phyloP scores from a whole-genome alignment of 2,113 vertebrate species.

The Catagonus wagneri region DNA sequence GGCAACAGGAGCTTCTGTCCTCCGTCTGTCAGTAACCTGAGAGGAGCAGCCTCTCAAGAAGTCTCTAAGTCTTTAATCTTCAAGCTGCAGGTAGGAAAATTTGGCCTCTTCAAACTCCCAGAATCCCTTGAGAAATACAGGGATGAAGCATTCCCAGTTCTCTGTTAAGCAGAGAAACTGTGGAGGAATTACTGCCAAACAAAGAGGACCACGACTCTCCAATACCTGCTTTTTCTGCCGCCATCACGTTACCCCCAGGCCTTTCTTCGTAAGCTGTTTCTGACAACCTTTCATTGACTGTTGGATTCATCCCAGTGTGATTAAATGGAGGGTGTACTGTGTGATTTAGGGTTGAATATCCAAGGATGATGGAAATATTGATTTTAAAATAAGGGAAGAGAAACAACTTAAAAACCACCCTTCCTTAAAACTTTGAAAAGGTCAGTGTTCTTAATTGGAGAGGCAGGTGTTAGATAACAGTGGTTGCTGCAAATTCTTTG shows the following conservation, averaged over 20 bases:
- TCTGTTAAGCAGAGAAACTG: constrained; percentile 34
- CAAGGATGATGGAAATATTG: constrained; percentile 63
- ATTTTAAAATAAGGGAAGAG: constrained; percentile 75
- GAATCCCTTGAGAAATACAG: constrained; percentile 41
- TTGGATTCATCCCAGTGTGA: constrained; percentile 39
- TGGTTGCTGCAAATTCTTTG: constrained; percentile 67
- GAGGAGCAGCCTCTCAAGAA: constrained; percentile 34
- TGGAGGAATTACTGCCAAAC: not conserved
- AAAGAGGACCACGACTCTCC: not conserved
- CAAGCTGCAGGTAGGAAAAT: constrained; percentile 67
- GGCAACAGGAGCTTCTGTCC: not conserved
- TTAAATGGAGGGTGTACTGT: constrained; percentile 8
- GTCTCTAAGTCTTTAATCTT: constrained; percentile 73
- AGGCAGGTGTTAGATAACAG: constrained; percentile 81
- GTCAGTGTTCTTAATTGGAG: constrained; percentile 70
- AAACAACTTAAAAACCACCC: constrained; percentile 67
- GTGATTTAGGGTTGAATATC: constrained; percentile 58
- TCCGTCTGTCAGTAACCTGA: not conserved
- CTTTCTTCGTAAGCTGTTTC: constrained; percentile 49
- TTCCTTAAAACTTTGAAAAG: constrained; percentile 75
- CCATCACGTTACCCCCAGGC: not conserved
- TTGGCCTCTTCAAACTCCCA: constrained; percentile 58
- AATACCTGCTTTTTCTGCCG: not conserved
- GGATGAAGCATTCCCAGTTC: not conserved
- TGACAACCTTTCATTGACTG: not conserved